Evolutionary conservation across 2,888 invertebrate species (phyloP).

Genomic region (Lasioglossum marginatum): DNA sequence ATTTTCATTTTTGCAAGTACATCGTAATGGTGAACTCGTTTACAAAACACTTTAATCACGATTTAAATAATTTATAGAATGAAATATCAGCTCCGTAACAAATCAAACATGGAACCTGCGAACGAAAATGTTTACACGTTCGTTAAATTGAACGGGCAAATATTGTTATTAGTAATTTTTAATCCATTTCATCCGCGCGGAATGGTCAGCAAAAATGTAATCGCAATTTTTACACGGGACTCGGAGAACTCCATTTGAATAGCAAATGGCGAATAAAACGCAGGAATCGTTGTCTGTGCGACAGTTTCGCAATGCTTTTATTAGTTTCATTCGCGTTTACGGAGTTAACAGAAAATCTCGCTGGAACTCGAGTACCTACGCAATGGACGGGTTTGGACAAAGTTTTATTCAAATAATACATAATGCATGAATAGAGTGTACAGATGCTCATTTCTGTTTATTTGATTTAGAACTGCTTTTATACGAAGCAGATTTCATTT

Average conservation of each 20-base stretch:
- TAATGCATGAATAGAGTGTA: background rate
- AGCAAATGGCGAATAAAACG: background rate
- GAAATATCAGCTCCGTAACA: background rate
- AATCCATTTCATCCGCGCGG: background rate
- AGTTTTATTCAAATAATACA: conserved; percentile 6
- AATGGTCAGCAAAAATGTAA: background rate
- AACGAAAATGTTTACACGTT: background rate
- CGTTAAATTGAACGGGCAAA: background rate
- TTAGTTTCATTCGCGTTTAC: background rate
- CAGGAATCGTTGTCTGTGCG: background rate
- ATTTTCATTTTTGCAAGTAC: too few relatives aligned
- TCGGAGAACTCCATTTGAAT: background rate
- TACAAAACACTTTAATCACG: background rate
- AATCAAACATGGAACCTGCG: too few relatives aligned
- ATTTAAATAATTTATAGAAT: background rate
- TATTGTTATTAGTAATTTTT: background rate
- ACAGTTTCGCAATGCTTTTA: background rate
- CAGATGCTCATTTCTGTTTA: background rate
- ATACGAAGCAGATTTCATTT: background rate
- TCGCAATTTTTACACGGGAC: background rate
- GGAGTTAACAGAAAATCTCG: background rate
- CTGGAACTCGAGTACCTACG: background rate
- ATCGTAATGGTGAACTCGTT: background rate
- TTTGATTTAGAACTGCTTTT: background rate
- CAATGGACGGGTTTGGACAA: background rate